Percentiles rank a stretch among this genome's conserved stretches.
Evolutionary conservation across 2,797 vertebrate genomes (phyloP).

Genomic region (Coreius guichenoti): DNA sequence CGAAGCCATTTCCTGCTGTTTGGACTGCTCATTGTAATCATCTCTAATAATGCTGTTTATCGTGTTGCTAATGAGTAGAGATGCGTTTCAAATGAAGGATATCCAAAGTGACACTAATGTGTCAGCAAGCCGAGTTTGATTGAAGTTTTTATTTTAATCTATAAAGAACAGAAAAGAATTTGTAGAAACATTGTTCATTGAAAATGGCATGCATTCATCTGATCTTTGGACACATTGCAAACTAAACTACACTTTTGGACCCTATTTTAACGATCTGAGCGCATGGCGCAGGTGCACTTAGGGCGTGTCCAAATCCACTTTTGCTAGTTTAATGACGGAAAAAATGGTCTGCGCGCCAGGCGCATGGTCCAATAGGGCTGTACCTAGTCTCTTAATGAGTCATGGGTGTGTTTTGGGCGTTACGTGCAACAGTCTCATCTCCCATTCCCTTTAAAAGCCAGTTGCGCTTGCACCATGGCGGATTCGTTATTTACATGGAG

Average conservation of each 20-base stretch:
- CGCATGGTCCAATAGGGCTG: no score
- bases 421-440: no score
- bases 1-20: conserved; percentile 67
- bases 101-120: not conserved
- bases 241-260: not conserved
- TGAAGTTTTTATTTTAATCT: not conserved
- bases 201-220: not conserved
- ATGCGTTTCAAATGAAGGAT: not conserved
- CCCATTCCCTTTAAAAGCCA: no score
- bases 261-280: no score
- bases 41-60: conserved; percentile 4
- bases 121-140: not conserved
- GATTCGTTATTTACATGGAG: no score
- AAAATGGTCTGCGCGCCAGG: no score
- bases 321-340: no score
- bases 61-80: not conserved
- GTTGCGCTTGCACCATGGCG: no score
- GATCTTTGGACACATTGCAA: not conserved
- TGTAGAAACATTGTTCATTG: not conserved
- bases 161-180: not conserved
- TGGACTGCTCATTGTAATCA: conserved; percentile 56
- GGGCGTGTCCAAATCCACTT: no score
- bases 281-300: no score
- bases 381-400: no score
- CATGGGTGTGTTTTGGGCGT: no score